phyloP scores from a whole-genome alignment of 2,888 invertebrate species.

The Calliopum simillimum region DNA sequence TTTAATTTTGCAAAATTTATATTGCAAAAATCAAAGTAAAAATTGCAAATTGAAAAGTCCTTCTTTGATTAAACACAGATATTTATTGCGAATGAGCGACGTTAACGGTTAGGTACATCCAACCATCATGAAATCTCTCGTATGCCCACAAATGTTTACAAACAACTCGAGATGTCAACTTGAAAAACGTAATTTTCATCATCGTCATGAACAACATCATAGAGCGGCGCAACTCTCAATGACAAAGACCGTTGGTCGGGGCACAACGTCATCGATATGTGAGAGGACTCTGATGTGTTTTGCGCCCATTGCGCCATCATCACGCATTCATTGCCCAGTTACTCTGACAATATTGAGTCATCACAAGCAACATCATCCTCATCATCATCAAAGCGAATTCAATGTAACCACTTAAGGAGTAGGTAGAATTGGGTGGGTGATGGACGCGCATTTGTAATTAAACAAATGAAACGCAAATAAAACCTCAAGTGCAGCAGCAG shows the following conservation, averaged over 20 bases:
- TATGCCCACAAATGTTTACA: constrained; percentile 60
- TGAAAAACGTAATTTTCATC: constrained; percentile 64
- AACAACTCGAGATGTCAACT: constrained; percentile 66
- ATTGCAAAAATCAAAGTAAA: too few species aligned
- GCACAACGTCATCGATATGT: constrained; percentile 24
- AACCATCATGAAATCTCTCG: not conserved
- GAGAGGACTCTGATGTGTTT: not conserved
- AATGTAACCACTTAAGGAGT: not conserved
- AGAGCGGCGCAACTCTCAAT: constrained; percentile 4
- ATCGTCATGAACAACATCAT: constrained; percentile 30
- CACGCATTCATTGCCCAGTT: not conserved
- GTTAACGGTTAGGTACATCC: not conserved
- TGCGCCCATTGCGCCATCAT: not conserved
- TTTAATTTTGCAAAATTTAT: too few species aligned
- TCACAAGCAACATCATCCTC: too few species aligned
- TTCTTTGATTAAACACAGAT: constrained; percentile 24
- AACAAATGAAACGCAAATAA: constrained; percentile 50
- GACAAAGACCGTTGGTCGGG: constrained; percentile 5
- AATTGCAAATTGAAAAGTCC: constrained; percentile 10
- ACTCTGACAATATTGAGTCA: not conserved
- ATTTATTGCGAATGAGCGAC: not conserved
- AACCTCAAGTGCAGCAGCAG: not conserved
- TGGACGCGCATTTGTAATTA: constrained; percentile 44
- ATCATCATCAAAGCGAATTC: constrained; percentile 3
- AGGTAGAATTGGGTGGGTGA: not conserved